A percentile compares a stretch with the other conserved stretches of the same genome.
Conservation (phyloP, 2,113 vertebrate genomes). For the Xenopus borealis region DNA sequence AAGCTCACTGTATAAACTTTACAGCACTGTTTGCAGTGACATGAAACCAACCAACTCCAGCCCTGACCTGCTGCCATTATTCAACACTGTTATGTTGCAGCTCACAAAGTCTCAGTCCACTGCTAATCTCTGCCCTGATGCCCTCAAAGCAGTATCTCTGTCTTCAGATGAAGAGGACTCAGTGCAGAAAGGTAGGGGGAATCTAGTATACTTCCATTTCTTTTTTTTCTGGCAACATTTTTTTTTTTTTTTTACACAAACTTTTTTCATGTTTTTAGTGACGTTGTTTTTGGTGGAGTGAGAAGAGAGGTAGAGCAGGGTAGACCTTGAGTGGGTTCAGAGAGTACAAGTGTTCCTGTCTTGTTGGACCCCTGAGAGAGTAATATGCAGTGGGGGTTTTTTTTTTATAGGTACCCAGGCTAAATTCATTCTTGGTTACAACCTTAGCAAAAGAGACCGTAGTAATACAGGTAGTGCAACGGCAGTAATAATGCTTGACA, state of each 20-base stretch:
- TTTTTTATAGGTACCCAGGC: no score
- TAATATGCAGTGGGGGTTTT: no score
- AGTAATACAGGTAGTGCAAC: no score
- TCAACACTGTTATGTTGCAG: slow-evolving; percentile 71
- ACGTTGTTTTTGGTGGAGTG: no score
- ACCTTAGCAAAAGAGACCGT: no score
- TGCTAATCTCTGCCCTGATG: slow-evolving; percentile 41
- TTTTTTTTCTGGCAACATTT: not conserved
- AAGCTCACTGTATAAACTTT: slow-evolving; percentile 71
- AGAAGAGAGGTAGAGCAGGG: no score
- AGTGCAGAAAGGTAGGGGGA: slow-evolving; percentile 46
- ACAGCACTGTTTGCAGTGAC: slow-evolving; percentile 56
- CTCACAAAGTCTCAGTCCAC: slow-evolving; percentile 62
- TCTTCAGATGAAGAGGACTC: slow-evolving; percentile 48
- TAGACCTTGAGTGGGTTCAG: no score
- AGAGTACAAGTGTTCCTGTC: no score
- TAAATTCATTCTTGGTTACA: no score
- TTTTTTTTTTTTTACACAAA: slow-evolving; percentile 32
- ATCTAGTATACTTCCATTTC: not conserved
- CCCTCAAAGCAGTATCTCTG: slow-evolving; percentile 57
- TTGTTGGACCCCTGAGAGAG: no score
- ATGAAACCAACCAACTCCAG: rapidly evolving
- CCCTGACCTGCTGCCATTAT: slow-evolving; percentile 54
- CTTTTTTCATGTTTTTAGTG: no score
- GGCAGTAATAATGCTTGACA: no score